These are phyloP conservation scores for Xestoiulus laeticollis DNA, from an alignment of 2,888 invertebrate genomes.

Conservation along the genomic window DNA sequence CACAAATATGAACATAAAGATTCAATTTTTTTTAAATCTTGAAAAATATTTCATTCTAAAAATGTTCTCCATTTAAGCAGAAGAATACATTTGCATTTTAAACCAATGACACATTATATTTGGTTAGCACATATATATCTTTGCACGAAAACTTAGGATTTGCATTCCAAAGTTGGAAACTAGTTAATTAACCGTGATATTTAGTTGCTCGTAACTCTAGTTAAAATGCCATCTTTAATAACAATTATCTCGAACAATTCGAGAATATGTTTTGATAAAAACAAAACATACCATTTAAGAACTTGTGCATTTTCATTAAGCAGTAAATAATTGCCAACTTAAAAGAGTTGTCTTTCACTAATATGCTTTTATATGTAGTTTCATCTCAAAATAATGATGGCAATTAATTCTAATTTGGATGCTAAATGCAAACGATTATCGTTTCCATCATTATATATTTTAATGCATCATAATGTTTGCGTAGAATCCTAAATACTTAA, in stretches of 20 bases:
- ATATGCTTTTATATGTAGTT: background rate
- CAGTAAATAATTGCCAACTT: background rate
- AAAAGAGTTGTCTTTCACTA: conserved; percentile 19
- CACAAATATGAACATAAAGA: too few species aligned
- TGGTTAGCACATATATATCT: too few species aligned
- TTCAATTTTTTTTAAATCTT: too few species aligned
- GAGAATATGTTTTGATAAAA: background rate
- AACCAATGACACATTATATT: too few species aligned
- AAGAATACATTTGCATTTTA: too few species aligned
- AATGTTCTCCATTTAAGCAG: too few species aligned
- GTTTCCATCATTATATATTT: conserved; percentile 24
- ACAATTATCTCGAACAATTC: background rate
- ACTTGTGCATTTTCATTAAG: background rate
- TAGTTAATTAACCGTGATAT: background rate
- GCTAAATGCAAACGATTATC: conserved; percentile 18
- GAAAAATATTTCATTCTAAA: too few species aligned
- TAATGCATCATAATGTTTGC: conserved; percentile 27
- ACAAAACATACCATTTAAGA: background rate
- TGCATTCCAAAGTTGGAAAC: background rate
- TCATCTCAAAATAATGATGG: background rate
- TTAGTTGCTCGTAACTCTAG: background rate
- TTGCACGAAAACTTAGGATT: too few species aligned
- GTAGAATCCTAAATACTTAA: background rate
- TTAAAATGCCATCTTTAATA: background rate
- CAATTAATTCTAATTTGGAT: conserved; percentile 39